Evolutionary conservation across 2,113 vertebrate species (phyloP), one percentile per base, ranked within the genome.

Genomic region (Centropus bengalensis): DNA sequence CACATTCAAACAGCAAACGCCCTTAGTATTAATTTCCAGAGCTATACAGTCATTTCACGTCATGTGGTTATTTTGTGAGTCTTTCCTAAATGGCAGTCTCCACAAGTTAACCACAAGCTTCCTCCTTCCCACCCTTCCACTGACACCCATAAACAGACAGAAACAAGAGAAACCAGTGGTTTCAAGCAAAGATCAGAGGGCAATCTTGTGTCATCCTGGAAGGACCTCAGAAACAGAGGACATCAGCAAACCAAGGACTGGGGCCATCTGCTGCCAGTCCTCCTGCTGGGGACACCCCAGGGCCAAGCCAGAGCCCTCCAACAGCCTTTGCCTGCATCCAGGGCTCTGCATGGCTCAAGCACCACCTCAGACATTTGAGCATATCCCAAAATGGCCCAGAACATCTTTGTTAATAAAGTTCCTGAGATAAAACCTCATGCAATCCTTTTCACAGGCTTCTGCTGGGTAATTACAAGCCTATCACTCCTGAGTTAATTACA

Each of bases 401-500:
- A 86, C 2, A 47, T 56, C 81, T 40, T 33, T 70, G 54, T 60
- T 94, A 89, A 82, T 94, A 32, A 97, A 97, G 92, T 66, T 80
- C 66, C 23, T 0, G 1, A 96, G 96, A 97, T 95, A 86, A 95
- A 97, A 86, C 87, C 80, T 93, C 94, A 91, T 28, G 51, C 49
- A 44, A 92, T 94, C 90, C 83, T 75, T 91, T 94, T 81, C 90
- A 86, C 91, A 44, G 51, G 96, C 93, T 97, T 96, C 96, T 54
- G 60, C 69, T 42, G 52, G 88, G 47, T 97, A 98, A 98, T 98
- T 98, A 97, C 38, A 89, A 96, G 93, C 93, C 97, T 93, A 97
- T 97, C 96, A 73, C 93, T 85, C 76, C 27, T 17, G 80, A 96
- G 95, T 95, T 98, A 97, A 98, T 98, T 97, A 97, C 95, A 95